These are phyloP conservation scores for Syngnathus acus DNA, from an alignment of 2,797 vertebrate species.

Conservation along the genomic window DNA sequence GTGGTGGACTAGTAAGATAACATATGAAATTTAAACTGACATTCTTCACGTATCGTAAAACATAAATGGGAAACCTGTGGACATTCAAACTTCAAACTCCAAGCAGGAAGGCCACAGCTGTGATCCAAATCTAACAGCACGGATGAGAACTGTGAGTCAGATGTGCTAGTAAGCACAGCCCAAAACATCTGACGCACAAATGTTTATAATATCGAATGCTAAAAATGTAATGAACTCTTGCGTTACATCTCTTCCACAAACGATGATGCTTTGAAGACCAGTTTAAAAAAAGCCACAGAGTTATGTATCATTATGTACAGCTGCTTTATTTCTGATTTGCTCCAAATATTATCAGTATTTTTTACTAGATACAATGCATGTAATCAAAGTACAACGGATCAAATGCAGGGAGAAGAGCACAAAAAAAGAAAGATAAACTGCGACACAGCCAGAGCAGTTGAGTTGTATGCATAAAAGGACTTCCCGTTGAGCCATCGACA, in stretches of 20 bases:
- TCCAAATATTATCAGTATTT: conserved; percentile 61
- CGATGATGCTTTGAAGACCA: neutral
- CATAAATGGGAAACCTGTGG: too few species aligned
- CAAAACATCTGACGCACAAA: neutral
- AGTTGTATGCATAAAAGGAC: conserved; percentile 48
- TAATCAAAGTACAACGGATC: conserved; percentile 68
- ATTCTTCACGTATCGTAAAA: too few species aligned
- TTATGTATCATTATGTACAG: conserved; percentile 71
- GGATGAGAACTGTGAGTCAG: neutral
- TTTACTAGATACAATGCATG: conserved; percentile 66
- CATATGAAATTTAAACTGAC: too few species aligned
- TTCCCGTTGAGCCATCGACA: conserved; percentile 36
- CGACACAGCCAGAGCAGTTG: conserved; percentile 39
- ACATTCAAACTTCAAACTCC: neutral
- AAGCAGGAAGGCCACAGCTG: neutral
- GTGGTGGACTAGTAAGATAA: too few species aligned
- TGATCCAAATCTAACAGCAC: neutral
- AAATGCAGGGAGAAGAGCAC: conserved; percentile 49
- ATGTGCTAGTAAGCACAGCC: neutral
- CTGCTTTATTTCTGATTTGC: conserved; percentile 70
- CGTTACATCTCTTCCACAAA: neutral
- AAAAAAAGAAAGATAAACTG: conserved; percentile 23
- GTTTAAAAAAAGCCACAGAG: neutral
- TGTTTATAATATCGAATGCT: neutral
- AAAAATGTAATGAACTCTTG: neutral